Evolutionary conservation across 1,140 invertebrate species (phyloP).

Genomic region (Diachasma alloeum): DNA sequence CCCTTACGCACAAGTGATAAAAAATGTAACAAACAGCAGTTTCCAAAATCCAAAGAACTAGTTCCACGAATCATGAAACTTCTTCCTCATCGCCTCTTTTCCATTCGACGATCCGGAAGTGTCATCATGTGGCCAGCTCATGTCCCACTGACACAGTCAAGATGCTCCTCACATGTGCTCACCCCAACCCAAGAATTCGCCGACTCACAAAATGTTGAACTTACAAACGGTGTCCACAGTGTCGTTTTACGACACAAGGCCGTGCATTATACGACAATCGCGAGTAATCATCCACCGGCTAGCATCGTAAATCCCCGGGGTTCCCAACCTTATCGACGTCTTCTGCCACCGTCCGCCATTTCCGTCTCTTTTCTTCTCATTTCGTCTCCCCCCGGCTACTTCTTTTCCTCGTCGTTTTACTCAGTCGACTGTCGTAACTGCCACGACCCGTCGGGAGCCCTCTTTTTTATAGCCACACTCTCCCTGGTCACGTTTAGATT

Average conservation of each 20-base stretch:
- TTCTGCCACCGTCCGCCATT: not conserved
- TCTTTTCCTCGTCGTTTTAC: conserved; percentile 1
- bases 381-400: conserved; percentile 18
- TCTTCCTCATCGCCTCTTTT: too few species aligned
- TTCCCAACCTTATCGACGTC: conserved; percentile 62
- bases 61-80: too few species aligned
- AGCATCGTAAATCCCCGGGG: conserved; percentile 60
- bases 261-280: conserved; percentile 62
- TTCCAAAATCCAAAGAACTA: too few species aligned
- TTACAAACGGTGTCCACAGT: conserved; percentile 24
- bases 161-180: conserved; percentile 14
- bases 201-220: conserved; percentile 19
- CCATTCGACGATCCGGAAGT: too few species aligned
- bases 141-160: conserved; percentile 24
- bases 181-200: conserved; percentile 9
- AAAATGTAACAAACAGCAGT: too few species aligned
- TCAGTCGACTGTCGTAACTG: not conserved
- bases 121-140: conserved; percentile 20
- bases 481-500: not conserved
- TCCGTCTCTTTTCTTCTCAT: not conserved
- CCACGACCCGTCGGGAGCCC: not conserved
- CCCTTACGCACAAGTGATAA: too few species aligned
- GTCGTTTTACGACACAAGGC: conserved; percentile 63
- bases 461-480: not conserved
- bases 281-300: conserved; percentile 60